Percentiles rank a stretch among this genome's conserved stretches.
phyloP scores from a whole-genome alignment of 1,140 invertebrate species.

The Wasmannia auropunctata region DNA sequence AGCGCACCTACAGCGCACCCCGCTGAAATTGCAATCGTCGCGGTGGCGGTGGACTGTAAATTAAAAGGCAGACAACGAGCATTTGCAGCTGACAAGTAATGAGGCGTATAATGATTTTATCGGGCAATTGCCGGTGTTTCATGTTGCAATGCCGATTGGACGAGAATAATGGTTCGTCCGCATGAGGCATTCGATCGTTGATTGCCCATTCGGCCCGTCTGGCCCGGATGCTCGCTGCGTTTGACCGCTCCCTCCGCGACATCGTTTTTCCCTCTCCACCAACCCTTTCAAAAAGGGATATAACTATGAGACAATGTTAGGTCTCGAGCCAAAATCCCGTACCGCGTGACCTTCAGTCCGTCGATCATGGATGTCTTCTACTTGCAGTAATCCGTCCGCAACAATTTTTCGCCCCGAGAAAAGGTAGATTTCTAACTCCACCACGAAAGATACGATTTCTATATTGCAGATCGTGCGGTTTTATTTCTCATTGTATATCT shows the following conservation, averaged over 20 bases:
- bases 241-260: slow-evolving; percentile 70
- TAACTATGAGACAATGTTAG: slow-evolving; percentile 49
- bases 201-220: slow-evolving; percentile 78
- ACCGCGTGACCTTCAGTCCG: not conserved
- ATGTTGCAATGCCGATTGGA: slow-evolving; percentile 78
- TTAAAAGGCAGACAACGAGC: slow-evolving; percentile 77
- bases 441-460: not conserved
- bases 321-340: slow-evolving; percentile 47
- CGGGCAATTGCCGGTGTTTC: slow-evolving; percentile 78
- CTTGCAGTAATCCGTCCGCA: not conserved
- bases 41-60: slow-evolving; percentile 72
- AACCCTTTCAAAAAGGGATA: slow-evolving; percentile 54
- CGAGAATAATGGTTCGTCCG: slow-evolving; percentile 78
- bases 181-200: slow-evolving; percentile 77
- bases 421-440: not conserved
- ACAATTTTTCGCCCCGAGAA: not conserved
- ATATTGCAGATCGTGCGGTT: not conserved
- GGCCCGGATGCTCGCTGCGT: slow-evolving; percentile 72
- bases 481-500: not conserved
- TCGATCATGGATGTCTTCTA: not conserved
- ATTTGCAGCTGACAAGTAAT: slow-evolving; percentile 80
- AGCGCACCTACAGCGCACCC: not conserved
- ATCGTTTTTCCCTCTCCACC: slow-evolving; percentile 66
- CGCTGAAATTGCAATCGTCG: slow-evolving; percentile 61
- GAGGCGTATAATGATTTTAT: slow-evolving; percentile 82